Evolutionary conservation across 2,888 invertebrate species (phyloP), one percentile per base, ranked within the genome.

Genomic region (Alloscopus bannaensis): DNA sequence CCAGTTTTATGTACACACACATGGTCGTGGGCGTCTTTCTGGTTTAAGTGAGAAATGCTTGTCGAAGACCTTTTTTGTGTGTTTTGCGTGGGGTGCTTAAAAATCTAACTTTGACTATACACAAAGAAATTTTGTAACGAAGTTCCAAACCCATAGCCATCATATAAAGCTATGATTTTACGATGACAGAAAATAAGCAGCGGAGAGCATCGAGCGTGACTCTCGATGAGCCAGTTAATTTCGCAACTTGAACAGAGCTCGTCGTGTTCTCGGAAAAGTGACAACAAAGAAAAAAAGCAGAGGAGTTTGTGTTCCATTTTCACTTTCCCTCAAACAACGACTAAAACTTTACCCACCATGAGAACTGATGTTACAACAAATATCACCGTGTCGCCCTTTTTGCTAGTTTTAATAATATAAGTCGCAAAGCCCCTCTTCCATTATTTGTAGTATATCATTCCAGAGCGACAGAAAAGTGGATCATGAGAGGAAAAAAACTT

Each of bases 31-130:
- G 75, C 66, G 73, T 72, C 26, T 31, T 62, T 42, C 3, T 45
- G 26, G 13, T 47, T 65, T 75, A 66, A 75, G 66, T 75, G 75
- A 36, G 47, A 66, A 73, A 59, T 13, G 20, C 66, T 42, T 75
- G 75, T 59, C 66, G 66, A 40, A 66, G 75, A 66, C 60, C 64
- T 6, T 36, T 36, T 36, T 36, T 36, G 20, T 52, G 20, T 52
- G 6, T 52, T 52, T 24, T 52, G 4, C 4, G 22, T 22, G 20
- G 52, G 4, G 45, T 36, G 36, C 36, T n/a, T n/a, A n/a, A n/a
- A n/a, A n/a, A n/a, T n/a, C n/a, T n/a, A n/a, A n/a, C n/a, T n/a
- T n/a, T n/a, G n/a, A n/a, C n/a, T n/a, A n/a, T n/a, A n/a, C n/a
- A n/a, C n/a, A 47, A 47, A 47, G 18, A 22, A 52, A 22, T 24